Evolutionary conservation across 1,140 invertebrate species (phyloP).

Genomic region (Paralvinella palmiformis): DNA sequence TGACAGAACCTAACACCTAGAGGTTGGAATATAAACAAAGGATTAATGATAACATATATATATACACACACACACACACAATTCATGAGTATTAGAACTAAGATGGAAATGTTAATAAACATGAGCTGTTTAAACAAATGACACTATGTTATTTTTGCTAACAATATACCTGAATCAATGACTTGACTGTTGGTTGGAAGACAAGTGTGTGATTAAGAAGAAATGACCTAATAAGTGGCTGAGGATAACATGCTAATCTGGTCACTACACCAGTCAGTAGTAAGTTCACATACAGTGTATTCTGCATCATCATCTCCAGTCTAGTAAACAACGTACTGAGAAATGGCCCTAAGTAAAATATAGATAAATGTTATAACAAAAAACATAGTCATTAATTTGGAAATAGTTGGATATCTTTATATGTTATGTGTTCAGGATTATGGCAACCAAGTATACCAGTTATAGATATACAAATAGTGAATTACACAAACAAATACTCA

Average conservation of each 20-base stretch:
- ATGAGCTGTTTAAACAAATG: background rate
- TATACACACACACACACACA: background rate
- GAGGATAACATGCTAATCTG: conserved; percentile 77
- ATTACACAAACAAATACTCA: no score
- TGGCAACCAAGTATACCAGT: no score
- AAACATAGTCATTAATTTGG: no score
- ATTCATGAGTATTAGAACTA: background rate
- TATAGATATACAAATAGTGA: no score
- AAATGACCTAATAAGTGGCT: conserved; percentile 79
- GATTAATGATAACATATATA: background rate
- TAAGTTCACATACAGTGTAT: conserved; percentile 80
- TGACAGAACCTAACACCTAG: conserved; percentile 74
- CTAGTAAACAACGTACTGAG: conserved; percentile 73
- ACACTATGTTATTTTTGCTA: no score
- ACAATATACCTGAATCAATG: conserved; percentile 74
- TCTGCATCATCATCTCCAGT: conserved; percentile 75
- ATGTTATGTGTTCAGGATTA: no score
- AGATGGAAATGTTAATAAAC: background rate
- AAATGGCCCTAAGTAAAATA: conserved; percentile 85
- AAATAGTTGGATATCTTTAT: no score
- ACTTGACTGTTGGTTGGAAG: conserved; percentile 82
- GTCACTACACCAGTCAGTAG: conserved; percentile 82
- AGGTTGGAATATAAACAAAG: conserved; percentile 25
- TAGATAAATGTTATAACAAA: no score
- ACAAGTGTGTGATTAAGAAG: conserved; percentile 79